Evolutionary conservation across 1,140 invertebrate genomes (phyloP).

Genomic region (Bombus pyrosoma): DNA sequence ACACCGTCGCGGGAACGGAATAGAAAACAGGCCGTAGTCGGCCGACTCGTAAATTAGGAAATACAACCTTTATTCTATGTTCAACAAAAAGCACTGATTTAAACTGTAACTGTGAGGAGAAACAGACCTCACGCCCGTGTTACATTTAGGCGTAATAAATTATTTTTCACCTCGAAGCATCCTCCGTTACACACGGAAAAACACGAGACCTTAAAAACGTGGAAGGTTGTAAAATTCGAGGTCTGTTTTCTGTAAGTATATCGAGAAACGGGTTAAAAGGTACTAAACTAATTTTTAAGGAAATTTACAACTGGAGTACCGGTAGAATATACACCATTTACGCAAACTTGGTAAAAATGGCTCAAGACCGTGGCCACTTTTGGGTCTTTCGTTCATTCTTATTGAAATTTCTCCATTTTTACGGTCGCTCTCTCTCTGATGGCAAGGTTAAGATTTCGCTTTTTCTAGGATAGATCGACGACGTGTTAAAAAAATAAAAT

Average conservation of each 20-base stretch:
- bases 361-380: slow-evolving; percentile 1
- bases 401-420: too few species aligned
- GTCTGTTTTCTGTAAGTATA: slow-evolving; percentile 71
- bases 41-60: slow-evolving; percentile 74
- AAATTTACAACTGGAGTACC: slow-evolving; percentile 73
- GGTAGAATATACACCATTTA: slow-evolving; percentile 46
- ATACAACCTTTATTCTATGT: slow-evolving; percentile 31
- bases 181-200: neutral
- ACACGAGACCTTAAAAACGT: neutral
- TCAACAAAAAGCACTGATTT: slow-evolving; percentile 72
- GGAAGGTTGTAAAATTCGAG: slow-evolving; percentile 54
- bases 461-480: too few species aligned
- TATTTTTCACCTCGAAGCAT: slow-evolving; percentile 61
- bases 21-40: slow-evolving; percentile 30
- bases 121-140: slow-evolving; percentile 62
- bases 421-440: too few species aligned
- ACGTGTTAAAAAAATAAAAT: too few species aligned
- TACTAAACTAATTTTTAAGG: slow-evolving; percentile 67
- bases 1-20: slow-evolving; percentile 42
- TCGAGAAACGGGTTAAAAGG: slow-evolving; percentile 70
- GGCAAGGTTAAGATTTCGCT: too few species aligned
- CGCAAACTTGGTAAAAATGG: slow-evolving; percentile 65
- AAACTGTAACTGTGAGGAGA: slow-evolving; percentile 77
- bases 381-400: slow-evolving; percentile 6
- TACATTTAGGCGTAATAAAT: slow-evolving; percentile 72